Conservation (phyloP, 2,113 vertebrate genomes). For the Willisornis vidua region DNA sequence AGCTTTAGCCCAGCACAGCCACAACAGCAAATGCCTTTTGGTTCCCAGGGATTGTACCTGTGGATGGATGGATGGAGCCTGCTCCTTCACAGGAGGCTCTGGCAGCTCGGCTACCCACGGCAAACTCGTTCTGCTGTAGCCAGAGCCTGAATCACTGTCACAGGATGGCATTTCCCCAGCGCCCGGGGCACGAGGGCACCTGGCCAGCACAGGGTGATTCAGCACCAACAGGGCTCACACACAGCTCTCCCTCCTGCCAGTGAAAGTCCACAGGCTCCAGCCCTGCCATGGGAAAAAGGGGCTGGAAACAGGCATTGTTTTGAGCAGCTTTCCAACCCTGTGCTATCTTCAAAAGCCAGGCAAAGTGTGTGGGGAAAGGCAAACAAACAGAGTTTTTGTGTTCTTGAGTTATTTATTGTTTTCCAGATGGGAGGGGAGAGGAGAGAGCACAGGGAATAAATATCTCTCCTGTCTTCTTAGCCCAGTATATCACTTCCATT, state of each 20-base stretch:
- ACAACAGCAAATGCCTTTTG: background rate
- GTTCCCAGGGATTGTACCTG: background rate
- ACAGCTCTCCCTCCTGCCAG: background rate
- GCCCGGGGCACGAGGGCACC: background rate
- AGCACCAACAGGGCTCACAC: background rate
- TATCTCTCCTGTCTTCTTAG: background rate
- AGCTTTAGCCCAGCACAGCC: accelerated
- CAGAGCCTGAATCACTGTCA: conserved; percentile 39
- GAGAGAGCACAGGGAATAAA: background rate
- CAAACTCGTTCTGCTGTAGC: background rate
- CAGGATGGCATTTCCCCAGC: background rate
- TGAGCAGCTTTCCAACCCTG: background rate
- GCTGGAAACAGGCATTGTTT: background rate
- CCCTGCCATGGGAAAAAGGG: background rate
- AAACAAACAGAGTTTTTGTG: background rate
- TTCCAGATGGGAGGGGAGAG: background rate
- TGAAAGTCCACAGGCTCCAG: background rate
- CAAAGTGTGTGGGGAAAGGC: background rate
- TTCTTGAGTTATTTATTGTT: background rate
- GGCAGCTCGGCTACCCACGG: background rate
- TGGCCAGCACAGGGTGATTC: background rate
- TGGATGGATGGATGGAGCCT: background rate
- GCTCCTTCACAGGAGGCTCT: background rate
- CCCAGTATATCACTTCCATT: background rate
- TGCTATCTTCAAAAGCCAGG: background rate